Percentiles rank a stretch among this genome's conserved stretches.
These are phyloP conservation scores for Pelecanus crispus DNA, from an alignment of 2,113 vertebrate species.

Conservation along the genomic window DNA sequence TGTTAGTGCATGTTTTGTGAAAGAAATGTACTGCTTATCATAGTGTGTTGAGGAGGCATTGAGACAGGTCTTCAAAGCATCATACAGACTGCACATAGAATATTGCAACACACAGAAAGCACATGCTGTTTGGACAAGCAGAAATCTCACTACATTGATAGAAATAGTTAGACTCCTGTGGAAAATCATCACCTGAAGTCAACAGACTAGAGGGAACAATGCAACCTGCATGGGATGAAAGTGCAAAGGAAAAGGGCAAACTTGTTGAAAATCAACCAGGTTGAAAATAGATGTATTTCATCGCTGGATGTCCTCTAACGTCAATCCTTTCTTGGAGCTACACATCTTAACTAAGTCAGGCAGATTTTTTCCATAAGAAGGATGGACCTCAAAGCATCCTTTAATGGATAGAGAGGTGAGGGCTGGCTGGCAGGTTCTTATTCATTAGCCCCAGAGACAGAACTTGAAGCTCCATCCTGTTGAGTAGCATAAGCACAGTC, in stretches of 20 bases:
- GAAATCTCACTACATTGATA: neutral
- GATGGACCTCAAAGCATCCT: neutral
- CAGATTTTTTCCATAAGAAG: neutral
- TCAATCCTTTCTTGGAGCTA: neutral
- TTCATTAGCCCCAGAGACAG: neutral
- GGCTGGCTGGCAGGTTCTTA: neutral
- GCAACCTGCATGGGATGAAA: neutral
- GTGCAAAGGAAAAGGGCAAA: neutral
- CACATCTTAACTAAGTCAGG: neutral
- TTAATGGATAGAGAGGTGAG: neutral
- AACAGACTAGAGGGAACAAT: neutral
- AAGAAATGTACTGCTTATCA: neutral
- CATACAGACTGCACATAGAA: neutral
- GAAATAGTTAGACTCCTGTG: neutral
- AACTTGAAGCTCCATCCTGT: neutral
- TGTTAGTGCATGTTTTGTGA: neutral
- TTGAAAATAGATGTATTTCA: neutral
- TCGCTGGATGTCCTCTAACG: neutral
- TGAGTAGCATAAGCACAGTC: neutral
- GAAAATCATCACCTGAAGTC: neutral
- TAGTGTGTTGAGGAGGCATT: neutral
- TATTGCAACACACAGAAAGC: neutral
- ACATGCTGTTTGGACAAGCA: neutral
- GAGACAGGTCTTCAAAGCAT: neutral
- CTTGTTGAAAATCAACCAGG: neutral